Conservation (phyloP, 1,140 invertebrate genomes). For the Temnothorax curvispinosus region DNA sequence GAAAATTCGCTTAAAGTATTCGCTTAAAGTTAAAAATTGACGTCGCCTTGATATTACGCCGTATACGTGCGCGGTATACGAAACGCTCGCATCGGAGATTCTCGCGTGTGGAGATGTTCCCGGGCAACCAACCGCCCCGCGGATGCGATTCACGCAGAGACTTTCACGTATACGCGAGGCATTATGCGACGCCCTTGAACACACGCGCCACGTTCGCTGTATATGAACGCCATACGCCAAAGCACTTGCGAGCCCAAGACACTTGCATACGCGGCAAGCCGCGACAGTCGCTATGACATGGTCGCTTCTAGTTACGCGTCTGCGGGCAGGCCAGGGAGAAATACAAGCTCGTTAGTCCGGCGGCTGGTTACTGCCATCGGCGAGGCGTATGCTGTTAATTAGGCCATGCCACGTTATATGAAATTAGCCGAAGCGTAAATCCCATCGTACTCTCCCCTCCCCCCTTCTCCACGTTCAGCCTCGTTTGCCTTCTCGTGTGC, state of each 20-base stretch:
- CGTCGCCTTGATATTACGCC: neutral
- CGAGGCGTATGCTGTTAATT: conserved; percentile 56
- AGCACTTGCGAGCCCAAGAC: neutral
- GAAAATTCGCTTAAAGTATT: neutral
- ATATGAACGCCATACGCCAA: no score
- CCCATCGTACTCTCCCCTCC: neutral
- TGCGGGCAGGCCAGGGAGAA: neutral
- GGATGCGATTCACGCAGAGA: neutral
- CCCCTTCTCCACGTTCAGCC: neutral
- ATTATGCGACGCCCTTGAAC: conserved; percentile 56
- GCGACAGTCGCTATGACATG: neutral
- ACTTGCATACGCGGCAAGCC: neutral
- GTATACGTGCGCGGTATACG: neutral
- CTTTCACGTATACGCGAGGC: conserved; percentile 18
- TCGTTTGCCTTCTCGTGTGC: neutral
- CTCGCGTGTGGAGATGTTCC: conserved; percentile 6
- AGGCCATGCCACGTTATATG: conserved; percentile 57
- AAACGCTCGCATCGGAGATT: neutral
- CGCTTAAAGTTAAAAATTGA: neutral
- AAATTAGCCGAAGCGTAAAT: conserved; percentile 70
- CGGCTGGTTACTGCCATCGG: conserved; percentile 3
- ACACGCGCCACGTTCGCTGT: neutral
- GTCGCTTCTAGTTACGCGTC: conserved; percentile 37
- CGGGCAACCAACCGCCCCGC: neutral
- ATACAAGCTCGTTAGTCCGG: conserved; percentile 49